Percentiles rank a stretch among this genome's conserved stretches.
phyloP scores from a whole-genome alignment of 2,113 vertebrate genomes.

The Scytalopus superciliaris region DNA sequence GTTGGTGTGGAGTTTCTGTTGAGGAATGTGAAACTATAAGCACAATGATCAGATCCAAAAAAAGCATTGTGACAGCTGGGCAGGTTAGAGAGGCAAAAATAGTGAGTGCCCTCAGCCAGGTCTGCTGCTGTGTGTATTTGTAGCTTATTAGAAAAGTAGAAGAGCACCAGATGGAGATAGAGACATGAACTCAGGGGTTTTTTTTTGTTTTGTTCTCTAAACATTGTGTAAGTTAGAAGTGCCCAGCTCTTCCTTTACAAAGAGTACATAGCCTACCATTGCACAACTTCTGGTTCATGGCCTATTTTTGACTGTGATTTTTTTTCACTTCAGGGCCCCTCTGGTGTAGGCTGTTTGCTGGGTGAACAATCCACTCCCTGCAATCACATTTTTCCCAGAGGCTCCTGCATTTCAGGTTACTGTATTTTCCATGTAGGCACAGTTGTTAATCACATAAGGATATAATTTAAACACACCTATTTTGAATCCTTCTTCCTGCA shows the following conservation, averaged over 20 bases:
- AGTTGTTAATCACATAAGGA: background rate
- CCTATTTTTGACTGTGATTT: background rate
- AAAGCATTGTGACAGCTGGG: slow-evolving; percentile 64
- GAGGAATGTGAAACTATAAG: slow-evolving; percentile 50
- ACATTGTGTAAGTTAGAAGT: background rate
- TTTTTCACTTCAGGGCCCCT: background rate
- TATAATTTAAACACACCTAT: background rate
- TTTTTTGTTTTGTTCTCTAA: background rate
- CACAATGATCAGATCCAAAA: slow-evolving; percentile 40
- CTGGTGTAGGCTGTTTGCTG: background rate
- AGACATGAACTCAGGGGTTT: background rate
- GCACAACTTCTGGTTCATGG: background rate
- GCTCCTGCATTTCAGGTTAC: background rate
- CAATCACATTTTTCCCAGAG: background rate
- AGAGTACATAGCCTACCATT: fast-evolving
- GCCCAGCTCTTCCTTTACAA: background rate
- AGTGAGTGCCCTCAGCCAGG: background rate
- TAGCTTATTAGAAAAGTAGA: background rate
- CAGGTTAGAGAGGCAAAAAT: slow-evolving; percentile 21
- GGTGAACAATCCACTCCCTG: background rate
- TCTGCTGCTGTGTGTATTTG: background rate
- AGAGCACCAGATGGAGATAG: background rate
- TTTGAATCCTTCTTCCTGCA: background rate
- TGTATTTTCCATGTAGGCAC: background rate
- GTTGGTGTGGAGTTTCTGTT: slow-evolving; percentile 44